These are phyloP conservation scores for Acomys russatus DNA, from an alignment of 2,797 vertebrate species.

Conservation along the genomic window DNA sequence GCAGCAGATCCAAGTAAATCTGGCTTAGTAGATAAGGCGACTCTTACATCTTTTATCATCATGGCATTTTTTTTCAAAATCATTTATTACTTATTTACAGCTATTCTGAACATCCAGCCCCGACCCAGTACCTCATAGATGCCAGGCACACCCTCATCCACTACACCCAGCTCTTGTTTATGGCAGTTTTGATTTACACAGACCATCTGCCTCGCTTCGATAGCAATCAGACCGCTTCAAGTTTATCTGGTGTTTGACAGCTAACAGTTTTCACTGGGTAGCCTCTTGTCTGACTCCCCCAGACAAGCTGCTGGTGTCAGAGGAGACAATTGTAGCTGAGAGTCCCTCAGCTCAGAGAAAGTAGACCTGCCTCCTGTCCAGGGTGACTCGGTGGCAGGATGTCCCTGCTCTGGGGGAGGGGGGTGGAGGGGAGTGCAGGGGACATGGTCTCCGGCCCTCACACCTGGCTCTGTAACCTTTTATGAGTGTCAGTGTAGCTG, in stretches of 20 bases:
- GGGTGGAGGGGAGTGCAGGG: not conserved
- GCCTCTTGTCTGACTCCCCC: not conserved
- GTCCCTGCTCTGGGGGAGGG: not conserved
- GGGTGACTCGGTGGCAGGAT: not conserved
- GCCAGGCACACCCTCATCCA: not conserved
- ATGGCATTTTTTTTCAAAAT: not conserved
- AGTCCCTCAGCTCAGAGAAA: not conserved
- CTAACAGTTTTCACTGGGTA: not conserved
- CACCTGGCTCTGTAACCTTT: not conserved
- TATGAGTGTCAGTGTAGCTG: not conserved
- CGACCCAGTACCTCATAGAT: not conserved
- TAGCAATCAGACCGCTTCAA: not conserved
- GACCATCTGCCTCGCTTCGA: constrained; percentile 25
- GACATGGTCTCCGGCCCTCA: not conserved
- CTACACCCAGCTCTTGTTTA: not conserved
- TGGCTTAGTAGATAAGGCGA: not conserved
- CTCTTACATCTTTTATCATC: not conserved
- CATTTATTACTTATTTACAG: not conserved
- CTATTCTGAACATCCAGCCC: not conserved
- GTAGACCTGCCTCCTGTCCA: not conserved
- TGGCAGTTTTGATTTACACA: constrained; percentile 45
- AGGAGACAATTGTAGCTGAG: not conserved
- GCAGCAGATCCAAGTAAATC: not conserved
- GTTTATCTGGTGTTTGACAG: not conserved
- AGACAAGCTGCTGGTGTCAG: not conserved